Percentiles rank a stretch among this genome's conserved stretches.
Conservation (phyloP, 2,888 invertebrate species). For the Rapana venosa region DNA sequence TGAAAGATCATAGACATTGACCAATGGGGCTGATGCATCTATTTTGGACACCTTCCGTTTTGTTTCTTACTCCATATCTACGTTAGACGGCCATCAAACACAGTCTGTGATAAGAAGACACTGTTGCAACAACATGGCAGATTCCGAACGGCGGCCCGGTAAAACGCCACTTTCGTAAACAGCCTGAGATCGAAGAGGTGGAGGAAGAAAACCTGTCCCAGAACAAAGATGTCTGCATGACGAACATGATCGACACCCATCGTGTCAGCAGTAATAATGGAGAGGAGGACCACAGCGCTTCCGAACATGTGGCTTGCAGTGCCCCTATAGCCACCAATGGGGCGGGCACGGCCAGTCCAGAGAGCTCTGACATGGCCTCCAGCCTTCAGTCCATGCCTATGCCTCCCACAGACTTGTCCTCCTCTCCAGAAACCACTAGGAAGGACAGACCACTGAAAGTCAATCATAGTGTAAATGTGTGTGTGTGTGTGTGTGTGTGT, state of each 20-base stretch:
- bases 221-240: neutral
- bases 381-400: neutral
- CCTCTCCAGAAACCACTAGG: neutral
- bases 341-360: neutral
- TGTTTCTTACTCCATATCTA: conserved; percentile 33
- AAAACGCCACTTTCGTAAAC: conserved; percentile 67
- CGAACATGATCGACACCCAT: neutral
- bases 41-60: conserved; percentile 33
- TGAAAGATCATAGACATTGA: neutral
- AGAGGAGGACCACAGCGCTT: neutral
- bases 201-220: conserved; percentile 59
- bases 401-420: neutral
- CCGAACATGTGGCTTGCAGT: neutral
- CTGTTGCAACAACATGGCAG: conserved; percentile 61
- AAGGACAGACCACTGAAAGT: conserved; percentile 6
- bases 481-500: conserved; percentile 13
- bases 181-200: conserved; percentile 77
- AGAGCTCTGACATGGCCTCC: neutral
- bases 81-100: conserved; percentile 5
- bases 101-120: conserved; percentile 27
- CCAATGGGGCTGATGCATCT: conserved; percentile 43
- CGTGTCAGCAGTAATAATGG: neutral
- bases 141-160: conserved; percentile 52
- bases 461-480: conserved; percentile 20
- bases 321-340: neutral